These are phyloP conservation scores for Pseudopodoces humilis DNA, from an alignment of 2,113 vertebrate species.

Conservation along the genomic window DNA sequence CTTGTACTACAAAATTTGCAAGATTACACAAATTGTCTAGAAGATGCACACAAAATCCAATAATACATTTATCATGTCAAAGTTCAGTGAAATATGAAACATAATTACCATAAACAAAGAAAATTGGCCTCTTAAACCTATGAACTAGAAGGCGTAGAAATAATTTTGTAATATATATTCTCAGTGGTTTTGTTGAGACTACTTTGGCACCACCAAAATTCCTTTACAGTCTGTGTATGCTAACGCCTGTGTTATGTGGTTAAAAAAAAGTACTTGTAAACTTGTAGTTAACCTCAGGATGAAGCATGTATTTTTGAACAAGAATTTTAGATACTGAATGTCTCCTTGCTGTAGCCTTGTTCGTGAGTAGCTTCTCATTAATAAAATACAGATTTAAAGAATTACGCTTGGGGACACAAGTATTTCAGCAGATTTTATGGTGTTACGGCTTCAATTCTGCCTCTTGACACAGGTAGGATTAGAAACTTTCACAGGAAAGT, in stretches of 20 bases:
- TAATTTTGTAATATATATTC: slow-evolving; percentile 39
- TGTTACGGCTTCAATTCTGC: background rate
- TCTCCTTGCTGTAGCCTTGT: background rate
- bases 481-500: background rate
- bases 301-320: background rate
- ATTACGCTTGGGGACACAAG: background rate
- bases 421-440: background rate
- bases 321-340: background rate
- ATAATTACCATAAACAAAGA: slow-evolving; percentile 1
- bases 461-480: background rate
- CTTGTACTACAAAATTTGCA: background rate
- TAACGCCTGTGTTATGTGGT: background rate
- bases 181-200: background rate
- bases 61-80: slow-evolving; percentile 27
- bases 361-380: background rate
- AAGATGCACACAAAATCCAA: background rate
- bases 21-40: background rate
- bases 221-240: background rate
- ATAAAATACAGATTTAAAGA: background rate
- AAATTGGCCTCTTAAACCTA: slow-evolving; percentile 20
- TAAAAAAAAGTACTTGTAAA: rapidly evolving
- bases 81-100: slow-evolving; percentile 21
- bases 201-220: background rate
- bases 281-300: background rate
- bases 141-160: background rate